Conservation (phyloP, 2,888 invertebrate species). For the Aethes cnicana region DNA sequence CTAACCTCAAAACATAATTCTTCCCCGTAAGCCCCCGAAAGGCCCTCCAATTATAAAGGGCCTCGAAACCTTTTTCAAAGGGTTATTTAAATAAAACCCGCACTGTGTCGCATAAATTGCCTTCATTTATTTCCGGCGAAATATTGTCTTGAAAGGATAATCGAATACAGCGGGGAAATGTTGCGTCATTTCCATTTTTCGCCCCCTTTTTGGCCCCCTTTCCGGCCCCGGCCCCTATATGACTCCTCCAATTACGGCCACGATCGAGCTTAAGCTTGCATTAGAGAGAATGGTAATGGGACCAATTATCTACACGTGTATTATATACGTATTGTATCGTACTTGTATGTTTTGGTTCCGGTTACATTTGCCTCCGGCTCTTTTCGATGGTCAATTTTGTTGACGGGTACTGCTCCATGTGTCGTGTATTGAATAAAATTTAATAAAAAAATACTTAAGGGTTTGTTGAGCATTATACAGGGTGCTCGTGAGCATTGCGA, state of each 20-base stretch:
- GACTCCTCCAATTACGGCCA: conserved; percentile 78
- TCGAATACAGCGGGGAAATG: conserved; percentile 82
- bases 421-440: no score
- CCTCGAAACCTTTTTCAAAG: conserved; percentile 67
- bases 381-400: no score
- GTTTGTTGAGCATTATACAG: no score
- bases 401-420: no score
- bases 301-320: conserved; percentile 46
- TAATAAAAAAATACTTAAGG: no score
- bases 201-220: conserved; percentile 59
- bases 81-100: conserved; percentile 79
- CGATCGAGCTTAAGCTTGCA: conserved; percentile 75
- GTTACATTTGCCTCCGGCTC: background rate
- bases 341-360: conserved; percentile 8
- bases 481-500: no score
- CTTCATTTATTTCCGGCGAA: conserved; percentile 82
- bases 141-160: conserved; percentile 83
- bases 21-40: conserved; percentile 57
- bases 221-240: conserved; percentile 74
- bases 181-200: conserved; percentile 80
- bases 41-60: conserved; percentile 76
- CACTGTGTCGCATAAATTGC: conserved; percentile 80
- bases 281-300: conserved; percentile 59
- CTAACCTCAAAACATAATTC: conserved; percentile 73
- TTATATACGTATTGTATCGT: conserved; percentile 1